Conservation (phyloP, 2,888 invertebrate genomes). For the Drosophila acutilabella region DNA sequence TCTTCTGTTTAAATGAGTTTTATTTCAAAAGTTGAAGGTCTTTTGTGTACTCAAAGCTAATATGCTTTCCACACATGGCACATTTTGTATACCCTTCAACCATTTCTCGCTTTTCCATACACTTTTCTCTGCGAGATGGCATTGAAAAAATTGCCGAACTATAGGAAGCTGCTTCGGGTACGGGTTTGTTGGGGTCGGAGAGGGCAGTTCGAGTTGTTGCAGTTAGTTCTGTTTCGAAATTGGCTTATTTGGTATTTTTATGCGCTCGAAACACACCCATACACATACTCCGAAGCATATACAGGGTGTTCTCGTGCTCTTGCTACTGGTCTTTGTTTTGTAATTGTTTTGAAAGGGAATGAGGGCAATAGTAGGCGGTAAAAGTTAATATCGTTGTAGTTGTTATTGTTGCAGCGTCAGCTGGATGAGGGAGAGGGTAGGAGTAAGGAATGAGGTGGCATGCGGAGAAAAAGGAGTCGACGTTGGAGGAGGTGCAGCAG, state of each 20-base stretch:
- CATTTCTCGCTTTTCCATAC: background rate
- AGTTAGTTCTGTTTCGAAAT: conserved; percentile 75
- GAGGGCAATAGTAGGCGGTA: conserved; percentile 63
- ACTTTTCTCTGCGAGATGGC: conserved; percentile 19
- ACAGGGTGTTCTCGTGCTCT: conserved; percentile 19
- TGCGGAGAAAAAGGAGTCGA: background rate
- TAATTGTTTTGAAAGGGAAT: conserved; percentile 72
- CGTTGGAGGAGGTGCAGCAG: conserved; percentile 3
- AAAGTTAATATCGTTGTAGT: conserved; percentile 76
- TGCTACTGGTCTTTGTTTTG: conserved; percentile 72
- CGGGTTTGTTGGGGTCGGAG: conserved; percentile 1
- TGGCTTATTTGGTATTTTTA: conserved; percentile 80
- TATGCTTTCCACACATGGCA: conserved; percentile 15
- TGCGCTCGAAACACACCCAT: conserved; percentile 46
- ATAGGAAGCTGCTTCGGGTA: conserved; percentile 22
- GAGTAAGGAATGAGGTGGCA: no score
- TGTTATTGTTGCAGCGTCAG: conserved; percentile 32
- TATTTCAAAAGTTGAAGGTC: conserved; percentile 3
- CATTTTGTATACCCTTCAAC: background rate
- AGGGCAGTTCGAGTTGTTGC: conserved; percentile 33
- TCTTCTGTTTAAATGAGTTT: background rate
- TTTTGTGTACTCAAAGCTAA: conserved; percentile 10
- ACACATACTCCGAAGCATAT: conserved; percentile 16
- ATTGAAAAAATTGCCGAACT: conserved; percentile 49
- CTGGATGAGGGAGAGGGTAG: conserved; percentile 3